These are phyloP conservation scores for Circaetus gallicus DNA, from an alignment of 2,113 vertebrate species.

Conservation along the genomic window DNA sequence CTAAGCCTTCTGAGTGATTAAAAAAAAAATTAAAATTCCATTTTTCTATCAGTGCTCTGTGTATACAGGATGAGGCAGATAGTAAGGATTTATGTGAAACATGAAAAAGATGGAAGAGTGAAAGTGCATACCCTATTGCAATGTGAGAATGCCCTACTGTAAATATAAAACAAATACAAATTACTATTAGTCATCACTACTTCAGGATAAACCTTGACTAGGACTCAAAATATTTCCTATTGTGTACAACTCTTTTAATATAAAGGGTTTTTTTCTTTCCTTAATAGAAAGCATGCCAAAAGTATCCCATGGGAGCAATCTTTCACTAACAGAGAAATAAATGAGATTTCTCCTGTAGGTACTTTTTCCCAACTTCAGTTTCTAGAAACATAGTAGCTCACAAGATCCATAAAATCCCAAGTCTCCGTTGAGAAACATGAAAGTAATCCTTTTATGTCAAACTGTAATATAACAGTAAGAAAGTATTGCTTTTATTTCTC, in stretches of 20 bases:
- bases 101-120: not conserved
- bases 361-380: not conserved
- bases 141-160: not conserved
- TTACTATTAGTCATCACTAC: not conserved
- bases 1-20: not conserved
- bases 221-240: not conserved
- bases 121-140: not conserved
- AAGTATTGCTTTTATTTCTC: not conserved
- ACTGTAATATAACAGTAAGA: not conserved
- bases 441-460: not conserved
- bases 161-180: not conserved
- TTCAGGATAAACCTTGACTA: not conserved
- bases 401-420: not conserved
- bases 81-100: not conserved
- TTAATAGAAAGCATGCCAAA: not conserved
- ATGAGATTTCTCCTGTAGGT: not conserved
- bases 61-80: not conserved
- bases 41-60: not conserved
- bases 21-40: rapidly evolving
- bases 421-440: not conserved
- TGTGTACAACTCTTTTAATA: not conserved
- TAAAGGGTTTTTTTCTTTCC: not conserved
- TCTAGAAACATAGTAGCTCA: not conserved
- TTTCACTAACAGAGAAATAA: not conserved
- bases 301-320: not conserved